These are phyloP conservation scores for Hydrocynus forskahlii DNA, from an alignment of 2,797 vertebrate species.

Conservation along the genomic window DNA sequence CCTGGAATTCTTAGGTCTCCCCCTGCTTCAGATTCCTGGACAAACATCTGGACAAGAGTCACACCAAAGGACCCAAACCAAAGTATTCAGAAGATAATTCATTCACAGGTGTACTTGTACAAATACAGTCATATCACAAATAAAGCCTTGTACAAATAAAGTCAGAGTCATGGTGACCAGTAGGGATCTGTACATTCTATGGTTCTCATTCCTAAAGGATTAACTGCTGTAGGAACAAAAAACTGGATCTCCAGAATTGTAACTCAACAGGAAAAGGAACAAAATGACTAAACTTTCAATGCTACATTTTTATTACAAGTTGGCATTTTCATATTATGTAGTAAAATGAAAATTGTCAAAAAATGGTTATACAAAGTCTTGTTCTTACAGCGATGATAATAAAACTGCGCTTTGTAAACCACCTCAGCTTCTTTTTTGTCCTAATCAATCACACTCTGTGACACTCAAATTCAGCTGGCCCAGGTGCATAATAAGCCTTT, in stretches of 20 bases:
- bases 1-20: conserved; percentile 45
- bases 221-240: too few relatives aligned
- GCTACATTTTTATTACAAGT: too few relatives aligned
- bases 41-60: conserved; percentile 10
- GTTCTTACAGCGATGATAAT: too few relatives aligned
- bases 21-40: conserved; percentile 25
- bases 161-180: not conserved
- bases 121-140: not conserved
- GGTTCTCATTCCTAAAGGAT: not conserved
- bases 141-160: not conserved
- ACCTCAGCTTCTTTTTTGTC: not conserved
- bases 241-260: too few relatives aligned
- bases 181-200: not conserved
- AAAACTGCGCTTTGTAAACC: not conserved
- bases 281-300: too few relatives aligned
- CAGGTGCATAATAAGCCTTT: conserved; percentile 50
- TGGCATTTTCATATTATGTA: too few relatives aligned
- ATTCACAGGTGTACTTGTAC: not conserved
- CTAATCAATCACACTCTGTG: conserved; percentile 29
- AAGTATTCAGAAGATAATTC: not conserved
- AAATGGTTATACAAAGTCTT: too few relatives aligned
- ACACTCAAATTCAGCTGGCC: conserved; percentile 28
- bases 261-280: too few relatives aligned
- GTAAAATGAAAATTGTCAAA: too few relatives aligned
- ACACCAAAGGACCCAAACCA: not conserved